These are phyloP conservation scores for Tachina lurida DNA, from an alignment of 2,888 invertebrate genomes.

Conservation along the genomic window DNA sequence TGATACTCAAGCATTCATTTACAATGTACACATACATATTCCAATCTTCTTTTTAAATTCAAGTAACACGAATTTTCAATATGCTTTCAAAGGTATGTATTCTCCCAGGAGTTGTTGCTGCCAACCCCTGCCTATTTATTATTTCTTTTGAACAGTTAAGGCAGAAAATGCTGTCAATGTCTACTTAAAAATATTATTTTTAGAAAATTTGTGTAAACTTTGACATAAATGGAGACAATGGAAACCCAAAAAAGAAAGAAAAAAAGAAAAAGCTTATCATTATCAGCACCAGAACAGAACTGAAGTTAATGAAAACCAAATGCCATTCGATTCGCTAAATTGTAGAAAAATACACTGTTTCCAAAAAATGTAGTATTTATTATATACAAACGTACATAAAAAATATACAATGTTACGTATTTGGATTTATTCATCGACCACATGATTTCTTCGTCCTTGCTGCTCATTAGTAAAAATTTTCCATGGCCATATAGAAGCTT, in stretches of 20 bases:
- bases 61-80: constrained; percentile 48
- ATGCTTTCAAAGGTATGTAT: constrained; percentile 54
- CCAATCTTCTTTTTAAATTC: not conserved
- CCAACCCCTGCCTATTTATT: too few relatives aligned
- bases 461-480: too few relatives aligned
- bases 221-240: constrained; percentile 35
- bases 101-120: constrained; percentile 18
- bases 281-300: constrained; percentile 67
- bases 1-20: constrained; percentile 31
- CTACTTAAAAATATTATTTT: constrained; percentile 51
- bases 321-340: constrained; percentile 44
- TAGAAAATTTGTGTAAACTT: constrained; percentile 17
- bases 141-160: constrained; percentile 8
- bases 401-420: too few relatives aligned
- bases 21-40: constrained; percentile 46
- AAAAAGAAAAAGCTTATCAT: constrained; percentile 59
- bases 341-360: constrained; percentile 55
- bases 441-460: too few relatives aligned
- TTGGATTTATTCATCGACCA: too few relatives aligned
- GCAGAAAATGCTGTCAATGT: constrained; percentile 60
- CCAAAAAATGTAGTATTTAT: not conserved
- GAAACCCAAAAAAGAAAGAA: constrained; percentile 1
- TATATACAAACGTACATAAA: too few relatives aligned
- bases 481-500: too few relatives aligned
- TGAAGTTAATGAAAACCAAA: not conserved